Conservation (phyloP, 2,888 invertebrate species). For the Stenurella melanura region DNA sequence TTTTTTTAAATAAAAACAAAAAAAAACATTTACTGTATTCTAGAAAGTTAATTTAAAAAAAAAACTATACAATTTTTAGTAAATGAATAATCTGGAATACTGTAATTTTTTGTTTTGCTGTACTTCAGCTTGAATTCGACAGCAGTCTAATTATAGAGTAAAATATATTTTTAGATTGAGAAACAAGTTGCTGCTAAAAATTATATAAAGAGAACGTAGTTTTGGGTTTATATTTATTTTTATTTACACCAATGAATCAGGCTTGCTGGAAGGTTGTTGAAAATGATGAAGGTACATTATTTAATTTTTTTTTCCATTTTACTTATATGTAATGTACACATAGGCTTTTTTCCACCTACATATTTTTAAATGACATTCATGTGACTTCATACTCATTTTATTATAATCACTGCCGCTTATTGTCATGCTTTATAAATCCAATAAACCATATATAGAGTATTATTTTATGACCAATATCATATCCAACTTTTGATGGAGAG, state of each 20-base stretch:
- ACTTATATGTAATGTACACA: background rate
- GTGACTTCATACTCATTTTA: conserved; percentile 21
- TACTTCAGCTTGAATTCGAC: background rate
- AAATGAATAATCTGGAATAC: background rate
- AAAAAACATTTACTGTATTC: background rate
- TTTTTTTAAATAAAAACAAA: background rate
- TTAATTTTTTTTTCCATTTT: conserved; percentile 19
- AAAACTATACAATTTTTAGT: background rate
- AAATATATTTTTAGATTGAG: conserved; percentile 47
- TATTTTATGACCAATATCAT: no score
- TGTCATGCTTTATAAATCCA: background rate
- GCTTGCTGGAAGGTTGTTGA: conserved; percentile 72
- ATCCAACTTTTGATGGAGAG: no score
- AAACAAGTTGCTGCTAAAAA: conserved; percentile 46
- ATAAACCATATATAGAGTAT: no score
- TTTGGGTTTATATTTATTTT: background rate
- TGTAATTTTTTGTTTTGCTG: conserved; percentile 7
- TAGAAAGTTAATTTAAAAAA: background rate
- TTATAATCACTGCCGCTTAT: conserved; percentile 2
- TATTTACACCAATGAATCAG: conserved; percentile 63
- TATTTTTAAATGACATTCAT: conserved; percentile 47
- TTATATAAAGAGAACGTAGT: conserved; percentile 42
- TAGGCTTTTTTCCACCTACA: conserved; percentile 35
- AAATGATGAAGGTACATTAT: conserved; percentile 71
- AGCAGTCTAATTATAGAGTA: conserved; percentile 47